Base-by-base conservation (phyloP, 2,888 invertebrate species). In the Nymphalis polychloros region DNA sequence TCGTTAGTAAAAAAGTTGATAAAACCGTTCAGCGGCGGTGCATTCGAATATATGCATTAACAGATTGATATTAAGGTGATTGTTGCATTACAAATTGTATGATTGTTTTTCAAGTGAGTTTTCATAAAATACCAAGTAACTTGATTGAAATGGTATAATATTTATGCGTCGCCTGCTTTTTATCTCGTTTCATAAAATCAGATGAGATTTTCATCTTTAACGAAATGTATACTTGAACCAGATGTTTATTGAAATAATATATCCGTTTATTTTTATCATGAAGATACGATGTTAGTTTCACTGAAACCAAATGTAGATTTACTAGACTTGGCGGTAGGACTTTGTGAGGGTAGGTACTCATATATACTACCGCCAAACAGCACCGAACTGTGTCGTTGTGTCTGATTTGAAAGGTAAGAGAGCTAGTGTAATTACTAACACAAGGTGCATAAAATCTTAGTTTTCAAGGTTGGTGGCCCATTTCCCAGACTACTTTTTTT, bases 1-100 rank as follows among this genome's bases (percentile, higher is more conserved):
- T 71, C 73, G 67, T 59, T 59, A 27, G 63, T 71, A 71, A 70
- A 75, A 41, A 77, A 78, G 65, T 64, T 57, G 76, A 78, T 72
- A 72, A 73, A 77, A 75, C 73, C 63, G 68, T 63, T 74, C 77
- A 78, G 41, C 13, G 41, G 41, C 13, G 13, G 41, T 13, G 41
- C 77, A 78, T 78, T 72, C 64, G 67, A 55, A 70, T 52, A 49
- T 57, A 7, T 60, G 27, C 19, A 55, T 48, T 48, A 71, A 64
- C 63, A 19, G 67, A 31, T 47, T 1, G 31, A 10, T 27, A 48
- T 59, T 63, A 66, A 16, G 31, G 50, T 10, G 52, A 67, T 52
- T 57, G 59, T 72, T 59, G 59, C 16, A 27, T 59, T 46, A 50
- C 19, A 16, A 8, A 17, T 50, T 53, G 53, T 60, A 66, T 60